Evolutionary conservation across 2,113 vertebrate genomes (phyloP).

Genomic region (Daubentonia madagascariensis): DNA sequence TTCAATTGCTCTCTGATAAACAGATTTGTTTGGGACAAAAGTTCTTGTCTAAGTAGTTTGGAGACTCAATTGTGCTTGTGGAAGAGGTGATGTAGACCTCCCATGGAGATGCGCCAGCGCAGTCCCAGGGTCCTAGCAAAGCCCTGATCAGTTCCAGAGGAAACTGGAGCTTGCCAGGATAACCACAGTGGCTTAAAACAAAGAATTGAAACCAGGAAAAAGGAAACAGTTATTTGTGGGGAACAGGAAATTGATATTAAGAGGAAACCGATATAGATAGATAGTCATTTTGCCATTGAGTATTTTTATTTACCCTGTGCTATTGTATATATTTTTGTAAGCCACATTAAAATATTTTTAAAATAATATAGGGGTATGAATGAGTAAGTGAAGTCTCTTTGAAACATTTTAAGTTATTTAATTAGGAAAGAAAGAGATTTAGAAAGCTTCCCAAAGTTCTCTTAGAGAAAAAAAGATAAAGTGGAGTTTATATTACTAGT

Average conservation of each 20-base stretch:
- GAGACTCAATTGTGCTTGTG: not conserved
- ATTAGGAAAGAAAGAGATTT: not conserved
- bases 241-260: not conserved
- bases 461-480: not conserved
- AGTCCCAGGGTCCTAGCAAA: not conserved
- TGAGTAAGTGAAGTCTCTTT: not conserved
- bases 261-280: not conserved
- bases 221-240: slow-evolving; percentile 22
- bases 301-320: not conserved
- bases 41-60: slow-evolving; percentile 11
- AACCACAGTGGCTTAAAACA: not conserved
- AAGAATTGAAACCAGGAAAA: not conserved
- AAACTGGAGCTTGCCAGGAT: not conserved
- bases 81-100: not conserved
- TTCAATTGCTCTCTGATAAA: slow-evolving; percentile 24
- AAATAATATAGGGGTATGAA: not conserved
- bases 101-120: not conserved
- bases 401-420: not conserved
- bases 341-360: not conserved
- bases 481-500: not conserved
- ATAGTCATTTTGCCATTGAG: not conserved
- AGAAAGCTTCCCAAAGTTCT: not conserved
- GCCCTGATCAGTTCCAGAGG: not conserved
- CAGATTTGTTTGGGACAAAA: not conserved
- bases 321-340: not conserved